Evolutionary conservation across 2,113 vertebrate genomes (phyloP), one percentile per base, ranked within the genome.

Genomic region (Perca flavescens): DNA sequence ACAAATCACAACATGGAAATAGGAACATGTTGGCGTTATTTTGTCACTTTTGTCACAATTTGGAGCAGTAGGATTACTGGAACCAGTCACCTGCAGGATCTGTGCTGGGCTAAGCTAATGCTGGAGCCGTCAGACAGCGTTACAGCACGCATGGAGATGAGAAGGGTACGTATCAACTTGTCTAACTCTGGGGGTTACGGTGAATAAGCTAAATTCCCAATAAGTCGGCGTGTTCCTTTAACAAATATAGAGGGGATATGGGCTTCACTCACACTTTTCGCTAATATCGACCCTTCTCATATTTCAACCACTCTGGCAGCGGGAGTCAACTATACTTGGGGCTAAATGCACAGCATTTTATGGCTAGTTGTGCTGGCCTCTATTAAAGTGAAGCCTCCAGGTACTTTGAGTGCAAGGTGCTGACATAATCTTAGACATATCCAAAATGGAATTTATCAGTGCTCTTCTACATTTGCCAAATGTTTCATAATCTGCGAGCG

Each of bases 341-440:
- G 67, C 17, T 22, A 50, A 60, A 21, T 66, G 61, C 52, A 72
- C n/a, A 49, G 7, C 4, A 16, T 50, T 76, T 54, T 56, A 70
- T 36, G 10, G 7, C 25, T 49, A 8, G 5, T 19, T 5, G 43
- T 15, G 6, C 17, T 43, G 52, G 25, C 46, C 28, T 62, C 21
- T 56, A 40, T 53, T 5, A 58, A 3, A 66, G 9, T 25, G 40
- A 31, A 61, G 54, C 62, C 34, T 81, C 31, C 54, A 36, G 53
- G 67, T 61, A 49, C 61, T 77, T 36, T 14, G 6, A 17, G 28
- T 21, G 36, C 34, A 66, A 62, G 56, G 47, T 57, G 69, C 25
- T 49, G 60, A 65, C 46, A 74, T 47, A 40, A 52, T 82, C 63
- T 47, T 52, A 46, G 53, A 57, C 43, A 3, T 21, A 74, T 19